Base-by-base conservation (phyloP, 2,888 invertebrate species). In the Gibbula magus region DNA sequence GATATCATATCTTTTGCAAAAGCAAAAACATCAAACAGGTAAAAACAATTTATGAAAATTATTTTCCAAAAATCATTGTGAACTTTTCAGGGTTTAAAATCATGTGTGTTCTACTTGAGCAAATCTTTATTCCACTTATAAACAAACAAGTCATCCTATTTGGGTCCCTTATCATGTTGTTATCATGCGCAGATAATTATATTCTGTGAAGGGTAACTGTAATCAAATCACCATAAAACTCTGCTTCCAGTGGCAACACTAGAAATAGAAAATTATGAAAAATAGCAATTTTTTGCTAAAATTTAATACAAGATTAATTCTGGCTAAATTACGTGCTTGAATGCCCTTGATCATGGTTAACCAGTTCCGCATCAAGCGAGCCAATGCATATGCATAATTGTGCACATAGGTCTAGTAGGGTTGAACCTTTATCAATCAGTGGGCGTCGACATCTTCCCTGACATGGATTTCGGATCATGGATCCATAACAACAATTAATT, bases 161-260 rank as follows among this genome's bases (percentile, higher is more conserved):
- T 45, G 45, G 5, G 45, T 8, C 3, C 8, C 45, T 13, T 45
- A 45, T n/a, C 70, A 18, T 35, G 70, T 8, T 8, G 39, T 35
- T 35, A 70, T 35, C 70, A 70, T 35, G 18, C 18, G 16, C 29
- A 70, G 35, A 70, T 70, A 20, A 70, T 70, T 25, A 70, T 70
- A 70, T 70, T 70, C 70, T 32, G 70, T 32, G 25, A n/a, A 29
- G 70, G 39, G 35, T 70, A 70, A 70, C 70, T 70, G n/a, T 70
- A 70, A 70, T 70, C 29, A 70, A 70, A 70, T 70, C 70, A 70
- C 70, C 70, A 70, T 70, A 32, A 70, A 70, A 70, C 61, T 61
- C 61, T 16, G 29, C 25, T 16, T 16, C n/a, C 61, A 61, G 29
- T 29, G 25, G 25, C 16, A 61, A 61, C 61, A 61, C 20, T 70